Conservation (phyloP, 2,888 invertebrate species). For the Yponomeuta malinellus region DNA sequence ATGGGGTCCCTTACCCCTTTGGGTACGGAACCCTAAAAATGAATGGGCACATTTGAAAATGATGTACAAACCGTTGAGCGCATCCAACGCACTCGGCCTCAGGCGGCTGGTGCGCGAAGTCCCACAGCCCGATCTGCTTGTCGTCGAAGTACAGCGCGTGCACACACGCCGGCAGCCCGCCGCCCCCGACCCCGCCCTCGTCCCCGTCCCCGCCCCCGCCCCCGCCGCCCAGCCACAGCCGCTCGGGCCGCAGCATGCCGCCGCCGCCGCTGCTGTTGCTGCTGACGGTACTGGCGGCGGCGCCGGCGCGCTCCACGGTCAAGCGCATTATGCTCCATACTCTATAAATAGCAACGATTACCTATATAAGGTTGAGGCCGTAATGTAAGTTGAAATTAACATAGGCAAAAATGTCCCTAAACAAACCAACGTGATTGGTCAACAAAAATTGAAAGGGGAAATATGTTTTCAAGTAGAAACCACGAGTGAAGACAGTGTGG, state of each 20-base stretch:
- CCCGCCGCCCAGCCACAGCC: conserved; percentile 58
- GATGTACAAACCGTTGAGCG: conserved; percentile 78
- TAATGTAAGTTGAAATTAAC: too few relatives aligned
- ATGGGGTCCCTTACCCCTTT: too few relatives aligned
- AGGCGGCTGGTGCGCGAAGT: conserved; percentile 82
- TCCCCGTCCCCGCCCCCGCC: neutral
- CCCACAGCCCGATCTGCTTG: conserved; percentile 89
- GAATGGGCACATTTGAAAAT: conserved; percentile 21
- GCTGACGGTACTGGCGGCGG: conserved; percentile 30
- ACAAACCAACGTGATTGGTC: too few relatives aligned
- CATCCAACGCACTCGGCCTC: conserved; percentile 84
- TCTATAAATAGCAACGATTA: conserved; percentile 41
- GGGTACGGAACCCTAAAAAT: too few relatives aligned
- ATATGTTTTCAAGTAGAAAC: too few relatives aligned
- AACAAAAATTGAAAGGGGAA: too few relatives aligned
- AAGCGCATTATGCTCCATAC: conserved; percentile 82
- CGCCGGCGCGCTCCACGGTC: conserved; percentile 72
- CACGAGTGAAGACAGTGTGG: too few relatives aligned
- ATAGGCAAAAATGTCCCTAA: too few relatives aligned
- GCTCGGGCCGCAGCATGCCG: conserved; percentile 42
- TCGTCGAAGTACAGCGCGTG: conserved; percentile 88
- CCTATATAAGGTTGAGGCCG: too few relatives aligned
- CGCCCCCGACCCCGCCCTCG: too few relatives aligned
- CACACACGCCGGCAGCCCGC: conserved; percentile 84
- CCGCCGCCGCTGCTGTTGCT: conserved; percentile 39